Evolutionary conservation across 2,113 vertebrate species (phyloP).

Genomic region (Protomyctophum bolini): DNA sequence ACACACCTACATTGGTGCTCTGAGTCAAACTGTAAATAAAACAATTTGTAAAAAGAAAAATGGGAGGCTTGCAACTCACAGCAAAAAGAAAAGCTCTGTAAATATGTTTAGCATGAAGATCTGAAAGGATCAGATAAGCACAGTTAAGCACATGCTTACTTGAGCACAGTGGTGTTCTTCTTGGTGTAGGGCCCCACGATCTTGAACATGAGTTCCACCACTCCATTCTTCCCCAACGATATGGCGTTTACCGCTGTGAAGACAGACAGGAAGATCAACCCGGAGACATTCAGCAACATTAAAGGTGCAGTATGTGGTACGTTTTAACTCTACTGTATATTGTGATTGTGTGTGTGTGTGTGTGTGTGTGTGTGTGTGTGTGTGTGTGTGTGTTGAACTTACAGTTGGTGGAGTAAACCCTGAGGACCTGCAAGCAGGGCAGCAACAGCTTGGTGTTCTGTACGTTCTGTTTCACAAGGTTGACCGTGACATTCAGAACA

Average conservation of each 20-base stretch:
- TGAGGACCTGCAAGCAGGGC: conserved; percentile 94
- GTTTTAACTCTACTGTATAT: neutral
- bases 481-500: conserved; percentile 86
- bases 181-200: conserved; percentile 92
- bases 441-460: conserved; percentile 89
- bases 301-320: too few species aligned
- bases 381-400: conserved; percentile 68
- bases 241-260: conserved; percentile 91
- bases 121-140: too few species aligned
- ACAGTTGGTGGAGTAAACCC: conserved; percentile 92
- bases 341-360: too few species aligned
- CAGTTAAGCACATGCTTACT: conserved; percentile 79
- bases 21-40: neutral
- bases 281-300: neutral
- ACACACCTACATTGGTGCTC: neutral
- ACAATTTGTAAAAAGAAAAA: too few species aligned
- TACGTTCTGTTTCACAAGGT: conserved; percentile 91
- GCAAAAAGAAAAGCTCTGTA: too few species aligned
- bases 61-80: too few species aligned
- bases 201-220: conserved; percentile 93
- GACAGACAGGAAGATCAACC: neutral
- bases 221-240: conserved; percentile 92
- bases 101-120: too few species aligned
- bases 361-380: too few species aligned
- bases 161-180: conserved; percentile 91